Conservation (phyloP, 2,888 invertebrate species). For the Drosophila falleni region DNA sequence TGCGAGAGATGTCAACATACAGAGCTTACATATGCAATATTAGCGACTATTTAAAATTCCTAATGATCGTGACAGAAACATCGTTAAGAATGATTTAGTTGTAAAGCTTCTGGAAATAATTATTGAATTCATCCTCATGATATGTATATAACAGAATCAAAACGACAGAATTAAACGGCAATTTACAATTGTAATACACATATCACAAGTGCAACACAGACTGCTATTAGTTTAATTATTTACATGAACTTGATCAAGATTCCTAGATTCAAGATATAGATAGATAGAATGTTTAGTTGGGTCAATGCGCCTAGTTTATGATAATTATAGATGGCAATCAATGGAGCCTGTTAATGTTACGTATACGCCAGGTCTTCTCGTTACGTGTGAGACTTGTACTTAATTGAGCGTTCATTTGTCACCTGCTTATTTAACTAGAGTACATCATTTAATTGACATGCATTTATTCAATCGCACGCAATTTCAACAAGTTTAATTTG, state of each 20-base stretch:
- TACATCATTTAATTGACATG: background rate
- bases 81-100: conserved; percentile 4
- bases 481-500: background rate
- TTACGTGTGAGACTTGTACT: background rate
- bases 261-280: background rate
- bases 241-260: background rate
- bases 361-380: conserved; percentile 14
- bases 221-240: background rate
- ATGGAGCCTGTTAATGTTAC: conserved; percentile 7
- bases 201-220: background rate
- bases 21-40: background rate
- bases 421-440: conserved; percentile 4
- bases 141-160: background rate
- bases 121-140: background rate
- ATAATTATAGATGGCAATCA: background rate
- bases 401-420: conserved; percentile 5
- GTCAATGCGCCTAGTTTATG: background rate
- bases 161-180: background rate
- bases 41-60: background rate
- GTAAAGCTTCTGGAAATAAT: background rate
- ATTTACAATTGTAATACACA: conserved; percentile 6
- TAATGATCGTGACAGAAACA: conserved; percentile 8
- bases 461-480: background rate
- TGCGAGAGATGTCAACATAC: background rate
- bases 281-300: background rate